Conservation (phyloP, 2,113 vertebrate species). For the Hemibagrus wyckioides region DNA sequence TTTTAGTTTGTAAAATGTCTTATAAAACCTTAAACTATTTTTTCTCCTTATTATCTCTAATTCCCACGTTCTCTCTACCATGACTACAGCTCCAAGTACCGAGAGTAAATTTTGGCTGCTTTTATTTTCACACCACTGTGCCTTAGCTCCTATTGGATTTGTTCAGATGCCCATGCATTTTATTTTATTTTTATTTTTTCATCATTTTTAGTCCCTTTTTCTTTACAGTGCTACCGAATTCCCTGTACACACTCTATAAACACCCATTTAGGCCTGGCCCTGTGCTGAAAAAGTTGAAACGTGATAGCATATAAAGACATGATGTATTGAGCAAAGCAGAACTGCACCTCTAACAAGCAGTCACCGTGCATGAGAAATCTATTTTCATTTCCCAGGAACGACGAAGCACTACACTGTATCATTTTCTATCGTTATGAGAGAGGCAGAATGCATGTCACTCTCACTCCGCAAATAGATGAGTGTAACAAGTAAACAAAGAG, state of each 20-base stretch:
- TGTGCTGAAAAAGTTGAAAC: background rate
- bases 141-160: constrained; percentile 20
- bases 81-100: background rate
- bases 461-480: constrained; percentile 1
- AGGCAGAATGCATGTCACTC: background rate
- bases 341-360: constrained; percentile 6
- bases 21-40: background rate
- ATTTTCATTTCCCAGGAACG: constrained; percentile 44
- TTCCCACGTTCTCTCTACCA: background rate
- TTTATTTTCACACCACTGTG: background rate
- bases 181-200: too few species aligned
- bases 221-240: background rate
- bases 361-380: constrained; percentile 25
- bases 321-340: constrained; percentile 25
- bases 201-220: background rate
- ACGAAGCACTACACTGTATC: constrained; percentile 5
- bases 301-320: background rate
- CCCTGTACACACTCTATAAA: background rate
- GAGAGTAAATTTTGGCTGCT: background rate
- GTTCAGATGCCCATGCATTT: background rate
- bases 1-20: background rate
- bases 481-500: constrained; percentile 13
- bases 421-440: background rate
- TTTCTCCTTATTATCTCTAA: constrained; percentile 18
- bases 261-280: background rate